Conservation (phyloP, 2,113 vertebrate species). For the Cyprinodon brontotheroides region DNA sequence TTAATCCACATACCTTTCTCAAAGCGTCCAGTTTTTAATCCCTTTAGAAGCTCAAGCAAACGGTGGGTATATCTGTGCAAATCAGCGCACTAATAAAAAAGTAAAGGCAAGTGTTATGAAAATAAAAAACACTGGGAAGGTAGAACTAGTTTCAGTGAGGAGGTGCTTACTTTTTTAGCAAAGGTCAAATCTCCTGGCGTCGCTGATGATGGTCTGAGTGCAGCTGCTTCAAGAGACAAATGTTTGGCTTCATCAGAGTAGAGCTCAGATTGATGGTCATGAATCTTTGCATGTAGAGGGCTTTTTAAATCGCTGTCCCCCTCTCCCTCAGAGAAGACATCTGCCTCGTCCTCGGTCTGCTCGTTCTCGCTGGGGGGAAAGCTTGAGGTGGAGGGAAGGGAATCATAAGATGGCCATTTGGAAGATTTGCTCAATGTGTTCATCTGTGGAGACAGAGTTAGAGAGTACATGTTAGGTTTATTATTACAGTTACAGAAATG, state of each 20-base stretch:
- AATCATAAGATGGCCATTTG: constrained; percentile 75
- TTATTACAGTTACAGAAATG: not conserved
- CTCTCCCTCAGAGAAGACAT: constrained; percentile 76
- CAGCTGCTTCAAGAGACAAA: constrained; percentile 5
- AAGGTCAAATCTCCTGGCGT: constrained; percentile 85
- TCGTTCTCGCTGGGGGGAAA: constrained; percentile 72
- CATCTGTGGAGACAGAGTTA: constrained; percentile 57
- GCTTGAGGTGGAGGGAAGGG: constrained; percentile 64
- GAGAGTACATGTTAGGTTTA: not conserved
- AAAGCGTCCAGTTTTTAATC: constrained; percentile 86
- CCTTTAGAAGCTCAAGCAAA: constrained; percentile 82
- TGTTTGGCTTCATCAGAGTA: not conserved
- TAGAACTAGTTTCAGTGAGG: not conserved
- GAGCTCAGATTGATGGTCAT: constrained; percentile 14
- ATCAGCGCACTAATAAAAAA: constrained; percentile 82
- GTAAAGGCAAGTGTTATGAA: not conserved
- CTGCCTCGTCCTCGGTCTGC: constrained; percentile 76
- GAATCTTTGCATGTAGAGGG: not conserved
- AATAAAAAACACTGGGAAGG: not conserved
- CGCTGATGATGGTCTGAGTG: constrained; percentile 8
- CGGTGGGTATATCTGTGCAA: constrained; percentile 85
- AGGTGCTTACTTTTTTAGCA: constrained; percentile 83
- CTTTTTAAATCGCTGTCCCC: constrained; percentile 40
- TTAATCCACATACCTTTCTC: constrained; percentile 80
- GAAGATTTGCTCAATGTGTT: constrained; percentile 66